Evolutionary conservation across 2,888 invertebrate genomes (phyloP), one percentile per base, ranked within the genome.

Genomic region (Subacronicta megacephala): DNA sequence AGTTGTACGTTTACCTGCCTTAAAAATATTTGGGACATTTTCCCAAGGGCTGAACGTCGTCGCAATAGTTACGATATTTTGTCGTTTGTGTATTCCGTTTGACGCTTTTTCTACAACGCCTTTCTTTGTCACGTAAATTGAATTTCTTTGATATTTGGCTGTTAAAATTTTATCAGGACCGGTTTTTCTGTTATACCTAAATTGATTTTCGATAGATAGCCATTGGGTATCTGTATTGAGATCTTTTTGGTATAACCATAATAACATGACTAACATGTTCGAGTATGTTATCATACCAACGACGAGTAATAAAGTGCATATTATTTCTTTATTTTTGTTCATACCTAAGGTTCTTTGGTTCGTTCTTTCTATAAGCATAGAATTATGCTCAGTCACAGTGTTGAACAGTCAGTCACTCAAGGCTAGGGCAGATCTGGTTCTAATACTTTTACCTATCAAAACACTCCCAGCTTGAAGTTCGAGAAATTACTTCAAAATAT

Each of bases 1-100:
- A 62, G 54, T 60, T 66, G 58, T 66, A 44, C 56, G 62, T 58
- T 56, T 62, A 64, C 61, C 69, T 63, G 52, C 18, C 56, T 59
- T 49, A 45, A 53, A n/a, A 45, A 49, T 13, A 18, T 57, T 64
- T 36, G 29, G 38, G 26, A 38, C 15, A 44, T 51, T 41, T 29
- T 66, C 61, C 51, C 51, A 1, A 15, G 47, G 55, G 62, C 29
- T 36, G 26, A 35, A 49, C 41, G 62, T 55, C 10, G 35, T 59
- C 41, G 45, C 51, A 52, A 52, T 51, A 61, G 61, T 66, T 61
- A 53, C 42, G 41, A 59, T 49, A 42, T 33, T 20, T 29, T 10
- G 38, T 29, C 31, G 38, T 41, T 61, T 12, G 31, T 47, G 9
- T 26, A 31, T 40, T 37, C 12, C n/a, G 33, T 38, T 23, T 6